Conservation (phyloP, 2,797 vertebrate species). For the Rhinella marina region DNA sequence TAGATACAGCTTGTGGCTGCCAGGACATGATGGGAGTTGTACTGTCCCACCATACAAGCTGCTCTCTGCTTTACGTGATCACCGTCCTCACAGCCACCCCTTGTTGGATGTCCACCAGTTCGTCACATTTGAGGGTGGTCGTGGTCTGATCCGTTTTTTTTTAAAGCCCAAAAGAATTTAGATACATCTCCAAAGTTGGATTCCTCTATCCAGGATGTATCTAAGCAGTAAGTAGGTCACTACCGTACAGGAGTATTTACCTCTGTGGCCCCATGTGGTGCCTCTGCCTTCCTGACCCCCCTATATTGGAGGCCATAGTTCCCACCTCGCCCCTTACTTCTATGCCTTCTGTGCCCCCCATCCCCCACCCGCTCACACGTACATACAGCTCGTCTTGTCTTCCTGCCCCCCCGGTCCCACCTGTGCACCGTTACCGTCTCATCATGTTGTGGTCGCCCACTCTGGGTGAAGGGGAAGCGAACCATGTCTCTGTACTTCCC, state of each 20-base stretch:
- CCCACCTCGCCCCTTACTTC: background rate
- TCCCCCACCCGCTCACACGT: background rate
- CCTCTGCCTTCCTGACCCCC: too few relatives aligned
- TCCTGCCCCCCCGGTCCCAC: constrained; percentile 4
- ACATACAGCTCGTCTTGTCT: background rate
- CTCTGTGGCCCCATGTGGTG: too few relatives aligned
- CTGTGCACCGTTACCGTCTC: constrained; percentile 22
- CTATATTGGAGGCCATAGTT: background rate
- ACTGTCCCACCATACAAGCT: too few relatives aligned
- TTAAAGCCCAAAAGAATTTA: too few relatives aligned
- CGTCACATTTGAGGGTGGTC: background rate
- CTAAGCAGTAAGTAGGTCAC: background rate
- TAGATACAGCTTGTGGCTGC: too few relatives aligned
- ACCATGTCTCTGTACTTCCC: background rate
- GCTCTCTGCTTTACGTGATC: background rate
- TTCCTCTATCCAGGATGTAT: background rate
- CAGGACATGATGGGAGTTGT: too few relatives aligned
- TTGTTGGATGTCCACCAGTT: background rate
- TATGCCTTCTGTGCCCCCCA: background rate
- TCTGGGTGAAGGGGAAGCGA: background rate
- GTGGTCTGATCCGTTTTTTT: too few relatives aligned
- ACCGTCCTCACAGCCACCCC: background rate
- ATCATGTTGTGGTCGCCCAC: constrained; percentile 40
- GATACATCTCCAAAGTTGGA: background rate
- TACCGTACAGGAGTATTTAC: background rate